Evolutionary conservation across 2,888 invertebrate species (phyloP).

Genomic region (Malacosoma neustria): DNA sequence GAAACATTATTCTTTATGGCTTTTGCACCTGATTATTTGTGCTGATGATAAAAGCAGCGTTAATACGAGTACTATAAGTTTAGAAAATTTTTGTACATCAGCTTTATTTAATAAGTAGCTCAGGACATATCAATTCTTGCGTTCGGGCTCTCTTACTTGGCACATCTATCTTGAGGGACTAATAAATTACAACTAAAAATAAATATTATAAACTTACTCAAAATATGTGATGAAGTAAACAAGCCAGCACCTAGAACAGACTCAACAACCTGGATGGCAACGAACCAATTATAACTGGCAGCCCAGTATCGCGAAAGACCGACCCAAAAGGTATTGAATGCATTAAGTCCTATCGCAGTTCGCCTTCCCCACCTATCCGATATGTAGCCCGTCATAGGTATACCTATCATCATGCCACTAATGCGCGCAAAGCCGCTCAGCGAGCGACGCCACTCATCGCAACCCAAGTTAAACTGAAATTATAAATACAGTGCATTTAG

Average conservation of each 20-base stretch:
- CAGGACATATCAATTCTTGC: no score
- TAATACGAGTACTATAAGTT: no score
- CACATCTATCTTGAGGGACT: no score
- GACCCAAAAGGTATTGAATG: constrained; percentile 75
- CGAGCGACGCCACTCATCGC: constrained; percentile 81
- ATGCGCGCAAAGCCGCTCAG: constrained; percentile 83
- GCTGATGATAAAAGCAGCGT: no score
- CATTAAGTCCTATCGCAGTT: constrained; percentile 70
- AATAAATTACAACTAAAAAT: no score
- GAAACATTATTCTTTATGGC: no score
- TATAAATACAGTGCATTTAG: neutral
- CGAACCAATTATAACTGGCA: constrained; percentile 78
- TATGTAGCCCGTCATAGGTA: constrained; percentile 79
- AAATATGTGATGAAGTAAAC: constrained; percentile 80
- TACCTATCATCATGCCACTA: constrained; percentile 78
- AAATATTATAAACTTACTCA: no score
- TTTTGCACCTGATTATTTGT: no score
- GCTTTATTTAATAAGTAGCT: no score
- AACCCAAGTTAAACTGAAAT: constrained; percentile 75
- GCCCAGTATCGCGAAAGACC: constrained; percentile 77
- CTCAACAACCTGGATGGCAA: constrained; percentile 80
- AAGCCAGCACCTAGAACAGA: constrained; percentile 79
- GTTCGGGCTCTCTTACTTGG: no score
- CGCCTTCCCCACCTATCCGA: constrained; percentile 83
- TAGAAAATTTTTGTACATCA: no score